Percentiles rank a stretch among this genome's conserved stretches.
phyloP scores from a whole-genome alignment of 2,888 invertebrate species.

The Thyatira batis region DNA sequence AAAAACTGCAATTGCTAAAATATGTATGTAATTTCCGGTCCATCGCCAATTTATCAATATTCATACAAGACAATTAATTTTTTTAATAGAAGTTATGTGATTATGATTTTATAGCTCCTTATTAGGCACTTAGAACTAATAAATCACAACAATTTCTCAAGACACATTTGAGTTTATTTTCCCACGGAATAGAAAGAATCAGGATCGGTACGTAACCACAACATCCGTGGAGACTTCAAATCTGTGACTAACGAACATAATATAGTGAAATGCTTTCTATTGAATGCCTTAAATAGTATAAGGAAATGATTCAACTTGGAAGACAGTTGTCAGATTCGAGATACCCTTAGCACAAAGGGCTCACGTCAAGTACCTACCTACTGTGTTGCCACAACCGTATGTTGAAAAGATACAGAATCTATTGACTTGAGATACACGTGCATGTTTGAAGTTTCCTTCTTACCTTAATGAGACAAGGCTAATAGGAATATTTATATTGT shows the following conservation, averaged over 20 bases:
- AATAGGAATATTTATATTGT: too few relatives aligned
- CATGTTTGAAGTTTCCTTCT: background rate
- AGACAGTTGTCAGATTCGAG: slow-evolving; percentile 49
- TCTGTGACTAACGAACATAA: slow-evolving; percentile 37
- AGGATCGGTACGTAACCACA: background rate
- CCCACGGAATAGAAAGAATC: background rate
- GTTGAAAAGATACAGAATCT: background rate
- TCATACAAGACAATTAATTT: background rate
- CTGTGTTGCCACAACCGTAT: background rate
- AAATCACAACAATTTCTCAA: background rate
- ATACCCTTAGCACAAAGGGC: slow-evolving; percentile 35
- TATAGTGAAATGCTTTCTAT: slow-evolving; percentile 55
- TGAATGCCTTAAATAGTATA: slow-evolving; percentile 45
- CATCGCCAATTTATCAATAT: background rate
- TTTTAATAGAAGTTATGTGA: too few relatives aligned
- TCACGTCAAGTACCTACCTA: background rate
- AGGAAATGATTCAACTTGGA: slow-evolving; percentile 39
- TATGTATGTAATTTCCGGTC: background rate
- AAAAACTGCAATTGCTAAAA: background rate
- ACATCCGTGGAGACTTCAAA: background rate
- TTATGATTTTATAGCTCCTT: too few relatives aligned
- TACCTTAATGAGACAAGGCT: background rate
- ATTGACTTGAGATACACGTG: background rate
- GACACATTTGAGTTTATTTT: background rate
- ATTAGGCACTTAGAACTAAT: too few relatives aligned